Evolutionary conservation across 2,797 vertebrate species (phyloP), one percentile per base, ranked within the genome.

Genomic region (Echiichthys vipera): DNA sequence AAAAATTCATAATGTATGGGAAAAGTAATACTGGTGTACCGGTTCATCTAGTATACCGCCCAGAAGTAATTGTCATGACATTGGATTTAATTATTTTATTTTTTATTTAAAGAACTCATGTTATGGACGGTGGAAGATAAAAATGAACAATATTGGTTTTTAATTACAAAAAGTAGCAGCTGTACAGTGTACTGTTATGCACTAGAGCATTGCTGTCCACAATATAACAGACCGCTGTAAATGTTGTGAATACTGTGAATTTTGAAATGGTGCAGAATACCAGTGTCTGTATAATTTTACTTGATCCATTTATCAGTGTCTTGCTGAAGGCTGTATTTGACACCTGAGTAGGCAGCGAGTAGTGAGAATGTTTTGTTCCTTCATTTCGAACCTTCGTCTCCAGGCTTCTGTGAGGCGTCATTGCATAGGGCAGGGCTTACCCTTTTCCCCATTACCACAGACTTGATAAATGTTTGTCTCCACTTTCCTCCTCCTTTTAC

Each of bases 311-410:
- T 20, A 37, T 55, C 39, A 43, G 17, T 29, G 15, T 65, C 39
- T 62, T 34, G 24, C 43, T 65, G 39, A 61, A 49, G 58, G 32
- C 64, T 73, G 68, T 46, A 1, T 73, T 74, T 74, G 68, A 79
- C 56, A 69, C 54, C 58, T 20, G 59, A 72, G 63, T 7, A 71
- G 51, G 36, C 36, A 46, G 20, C 39, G 59, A 42, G 24, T 30
- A 42, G 43, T 69, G 24, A 58, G 37, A 24, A 57, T 69, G 50
- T 73, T 71, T 70, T 59, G 54, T 66, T 55, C 27, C 9, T 56
- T 32, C 55, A 22, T 59, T 36, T 53, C 37, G 25, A 42, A 29
- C 22, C 13, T 27, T 25, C 2, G 25, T 56, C 68, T 50, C 59
- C 30, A 55, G 50, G 74, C 71, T 57, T 24, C 46, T 2, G 5